Evolutionary conservation across 2,113 vertebrate species (phyloP).

Genomic region (Columba livia): DNA sequence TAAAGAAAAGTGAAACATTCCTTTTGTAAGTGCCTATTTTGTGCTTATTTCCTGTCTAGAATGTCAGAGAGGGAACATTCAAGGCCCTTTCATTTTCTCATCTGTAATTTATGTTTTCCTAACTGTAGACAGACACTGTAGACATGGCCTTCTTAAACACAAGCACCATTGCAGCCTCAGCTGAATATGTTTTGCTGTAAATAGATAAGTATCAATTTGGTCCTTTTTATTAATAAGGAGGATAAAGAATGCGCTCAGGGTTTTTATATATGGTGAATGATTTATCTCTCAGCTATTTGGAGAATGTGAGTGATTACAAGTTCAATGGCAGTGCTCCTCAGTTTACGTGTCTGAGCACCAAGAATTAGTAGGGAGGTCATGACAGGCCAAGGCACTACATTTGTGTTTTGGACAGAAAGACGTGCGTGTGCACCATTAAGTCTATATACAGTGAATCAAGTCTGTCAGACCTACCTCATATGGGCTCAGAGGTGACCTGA

Average conservation of each 20-base stretch:
- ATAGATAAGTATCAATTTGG: neutral
- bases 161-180: neutral
- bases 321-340: neutral
- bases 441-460: fast-evolving
- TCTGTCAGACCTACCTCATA: neutral
- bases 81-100: constrained; percentile 19
- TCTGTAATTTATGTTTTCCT: neutral
- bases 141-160: neutral
- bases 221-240: neutral
- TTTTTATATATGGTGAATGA: neutral
- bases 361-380: neutral
- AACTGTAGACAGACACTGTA: neutral
- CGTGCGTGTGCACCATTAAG: neutral
- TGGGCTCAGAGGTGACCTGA: neutral
- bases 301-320: neutral
- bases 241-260: neutral
- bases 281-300: neutral
- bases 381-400: neutral
- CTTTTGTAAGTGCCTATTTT: neutral
- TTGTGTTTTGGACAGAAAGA: neutral
- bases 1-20: constrained; percentile 4
- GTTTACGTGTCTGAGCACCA: neutral
- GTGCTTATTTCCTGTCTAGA: neutral
- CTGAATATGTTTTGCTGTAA: neutral
- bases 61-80: neutral